A percentile compares a stretch with the other conserved stretches of the same genome.
phyloP scores from a whole-genome alignment of 2,888 invertebrate species.

The Hemistola chrysoprasaria region DNA sequence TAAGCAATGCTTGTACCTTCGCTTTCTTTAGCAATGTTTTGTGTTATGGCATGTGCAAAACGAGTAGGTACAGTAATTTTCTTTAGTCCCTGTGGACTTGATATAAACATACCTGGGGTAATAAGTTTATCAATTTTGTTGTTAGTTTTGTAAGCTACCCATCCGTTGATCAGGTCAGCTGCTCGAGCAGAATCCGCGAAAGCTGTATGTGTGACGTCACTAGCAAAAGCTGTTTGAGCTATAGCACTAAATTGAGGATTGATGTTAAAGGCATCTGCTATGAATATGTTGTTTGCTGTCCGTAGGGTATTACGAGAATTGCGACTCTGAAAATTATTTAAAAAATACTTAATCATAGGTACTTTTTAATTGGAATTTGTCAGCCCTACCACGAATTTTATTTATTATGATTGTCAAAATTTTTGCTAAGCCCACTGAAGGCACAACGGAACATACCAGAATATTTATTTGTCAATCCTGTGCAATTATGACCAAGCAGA shows the following conservation, averaged over 20 bases:
- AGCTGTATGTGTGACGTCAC: conserved; percentile 80
- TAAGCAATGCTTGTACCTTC: too few relatives aligned
- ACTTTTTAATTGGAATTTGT: too few relatives aligned
- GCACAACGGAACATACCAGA: too few relatives aligned
- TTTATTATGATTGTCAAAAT: too few relatives aligned
- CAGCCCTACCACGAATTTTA: too few relatives aligned
- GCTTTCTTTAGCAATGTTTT: too few relatives aligned
- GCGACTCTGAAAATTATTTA: conserved; percentile 52
- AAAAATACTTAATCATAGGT: too few relatives aligned
- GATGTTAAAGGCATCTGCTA: conserved; percentile 53
- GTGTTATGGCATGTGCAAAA: too few relatives aligned
- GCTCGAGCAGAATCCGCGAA: conserved; percentile 74
- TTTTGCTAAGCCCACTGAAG: too few relatives aligned
- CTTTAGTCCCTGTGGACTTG: too few relatives aligned
- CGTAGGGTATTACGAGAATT: conserved; percentile 55
- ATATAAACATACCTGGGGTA: conserved; percentile 77
- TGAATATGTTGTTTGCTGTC: conserved; percentile 62
- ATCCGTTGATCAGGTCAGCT: conserved; percentile 85
- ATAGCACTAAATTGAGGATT: conserved; percentile 48
- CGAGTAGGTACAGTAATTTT: conserved; percentile 4
- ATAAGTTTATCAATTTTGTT: conserved; percentile 84
- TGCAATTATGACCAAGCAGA: too few relatives aligned
- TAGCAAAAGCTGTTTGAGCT: conserved; percentile 70
- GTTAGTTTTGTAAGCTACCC: conserved; percentile 86
- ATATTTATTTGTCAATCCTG: too few relatives aligned